phyloP scores from a whole-genome alignment of 2,113 vertebrate species.

The Gymnogyps californianus region DNA sequence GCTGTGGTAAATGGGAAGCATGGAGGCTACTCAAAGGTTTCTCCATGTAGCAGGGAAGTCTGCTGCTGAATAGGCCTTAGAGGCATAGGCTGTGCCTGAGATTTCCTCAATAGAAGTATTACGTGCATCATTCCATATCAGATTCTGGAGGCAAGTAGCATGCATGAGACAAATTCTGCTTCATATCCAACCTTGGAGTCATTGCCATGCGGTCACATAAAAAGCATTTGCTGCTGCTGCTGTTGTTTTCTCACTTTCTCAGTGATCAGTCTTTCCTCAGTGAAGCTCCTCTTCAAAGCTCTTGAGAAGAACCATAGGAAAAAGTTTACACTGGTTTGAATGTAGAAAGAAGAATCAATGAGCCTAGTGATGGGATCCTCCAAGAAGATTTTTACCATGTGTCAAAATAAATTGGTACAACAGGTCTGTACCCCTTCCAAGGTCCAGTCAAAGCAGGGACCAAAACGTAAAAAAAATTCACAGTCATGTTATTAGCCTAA shows the following conservation, averaged over 20 bases:
- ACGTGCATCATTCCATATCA: background rate
- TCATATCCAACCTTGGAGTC: background rate
- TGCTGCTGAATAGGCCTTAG: background rate
- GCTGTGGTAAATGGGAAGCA: background rate
- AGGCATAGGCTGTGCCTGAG: background rate
- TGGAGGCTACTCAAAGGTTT: background rate
- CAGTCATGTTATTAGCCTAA: background rate
- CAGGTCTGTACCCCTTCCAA: background rate
- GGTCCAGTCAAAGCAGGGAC: background rate
- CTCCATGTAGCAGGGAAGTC: background rate
- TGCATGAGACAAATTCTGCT: background rate
- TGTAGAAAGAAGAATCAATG: background rate
- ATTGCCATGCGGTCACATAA: background rate
- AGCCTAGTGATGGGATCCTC: background rate
- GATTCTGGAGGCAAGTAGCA: background rate
- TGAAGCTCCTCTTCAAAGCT: background rate
- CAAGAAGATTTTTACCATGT: background rate
- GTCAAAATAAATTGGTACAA: background rate
- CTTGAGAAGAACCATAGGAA: background rate
- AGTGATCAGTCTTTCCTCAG: background rate
- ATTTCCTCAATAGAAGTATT: background rate
- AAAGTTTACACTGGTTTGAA: background rate
- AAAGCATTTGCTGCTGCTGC: background rate
- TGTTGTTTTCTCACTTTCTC: background rate
- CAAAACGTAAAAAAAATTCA: background rate